Evolutionary conservation across 2,113 vertebrate species (phyloP), one percentile per base, ranked within the genome.

Genomic region (Osmerus eperlanus): DNA sequence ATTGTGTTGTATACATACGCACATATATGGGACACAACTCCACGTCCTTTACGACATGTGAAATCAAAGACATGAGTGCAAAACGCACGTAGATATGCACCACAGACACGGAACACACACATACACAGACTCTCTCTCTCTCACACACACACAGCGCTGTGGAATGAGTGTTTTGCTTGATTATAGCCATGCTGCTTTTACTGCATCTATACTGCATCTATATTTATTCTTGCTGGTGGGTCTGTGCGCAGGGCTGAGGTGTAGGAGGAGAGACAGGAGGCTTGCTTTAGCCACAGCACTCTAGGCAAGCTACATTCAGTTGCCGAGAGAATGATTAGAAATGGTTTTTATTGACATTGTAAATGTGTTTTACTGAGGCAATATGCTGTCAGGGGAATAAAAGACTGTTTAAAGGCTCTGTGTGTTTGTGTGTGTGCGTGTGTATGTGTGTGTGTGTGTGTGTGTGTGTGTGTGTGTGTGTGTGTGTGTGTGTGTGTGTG

Each of bases 281-380:
- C 80, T 80, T 70, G 70, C 78, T 64, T 84, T 83, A 84, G 78
- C 89, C 76, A 85, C 81, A 80, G 84, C 81, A 85, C 82, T 78
- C 79, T 67, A 59, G 75, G 84, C 78, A 52, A 65, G 78, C 74
- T 75, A 83, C 84, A 84, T 86, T 85, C 55, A 84, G 68, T 82
- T 85, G 78, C 78, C 84, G 25, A 16, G 81, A 75, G 82, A 88
- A 90, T 82, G 84, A 91, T 90, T 90, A 87, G 86, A 87, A 90
- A 88, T 84, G 81, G 4, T 77, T 88, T 90, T 92, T 90, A 91
- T 91, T 91, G 89, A 91, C 85, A 91, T 68, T 87, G 90, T 90
- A 89, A 91, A 91, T 83, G 85, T 61, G 71, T 87, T 88, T 89
- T 85, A 89, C 65, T 73, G 87, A 84, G 78, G 82, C 85, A 78